phyloP scores from a whole-genome alignment of 2,113 vertebrate species.

The Urocolius indicus region DNA sequence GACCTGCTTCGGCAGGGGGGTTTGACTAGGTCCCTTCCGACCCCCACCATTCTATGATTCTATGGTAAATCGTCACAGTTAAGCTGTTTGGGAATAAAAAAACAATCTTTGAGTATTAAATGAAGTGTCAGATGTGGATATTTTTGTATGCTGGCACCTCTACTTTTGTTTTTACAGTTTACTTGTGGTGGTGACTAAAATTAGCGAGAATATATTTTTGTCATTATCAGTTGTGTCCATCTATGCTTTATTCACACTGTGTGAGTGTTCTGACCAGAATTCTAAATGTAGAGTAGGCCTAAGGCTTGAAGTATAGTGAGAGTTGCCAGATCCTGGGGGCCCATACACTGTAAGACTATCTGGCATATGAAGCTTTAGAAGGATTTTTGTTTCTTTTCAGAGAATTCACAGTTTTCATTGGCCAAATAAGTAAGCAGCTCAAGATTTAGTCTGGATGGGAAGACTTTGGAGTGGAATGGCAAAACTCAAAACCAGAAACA shows the following conservation, averaged over 20 bases:
- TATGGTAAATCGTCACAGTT: neutral
- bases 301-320: neutral
- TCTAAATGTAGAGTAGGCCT: neutral
- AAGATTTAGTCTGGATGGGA: neutral
- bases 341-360: neutral
- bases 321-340: neutral
- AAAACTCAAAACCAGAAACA: neutral
- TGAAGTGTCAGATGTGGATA: neutral
- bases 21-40: too few relatives aligned
- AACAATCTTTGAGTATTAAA: neutral
- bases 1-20: too few relatives aligned
- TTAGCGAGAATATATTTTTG: neutral
- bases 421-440: neutral
- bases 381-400: neutral
- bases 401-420: neutral
- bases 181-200: neutral
- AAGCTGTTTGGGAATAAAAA: neutral
- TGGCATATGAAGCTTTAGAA: neutral
- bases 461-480: neutral
- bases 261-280: neutral
- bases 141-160: neutral
- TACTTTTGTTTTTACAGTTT: neutral
- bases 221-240: neutral
- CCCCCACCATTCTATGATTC: too few relatives aligned
- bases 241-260: fast-evolving